phyloP scores from a whole-genome alignment of 2,797 vertebrate genomes.

The Esox masquinongy region DNA sequence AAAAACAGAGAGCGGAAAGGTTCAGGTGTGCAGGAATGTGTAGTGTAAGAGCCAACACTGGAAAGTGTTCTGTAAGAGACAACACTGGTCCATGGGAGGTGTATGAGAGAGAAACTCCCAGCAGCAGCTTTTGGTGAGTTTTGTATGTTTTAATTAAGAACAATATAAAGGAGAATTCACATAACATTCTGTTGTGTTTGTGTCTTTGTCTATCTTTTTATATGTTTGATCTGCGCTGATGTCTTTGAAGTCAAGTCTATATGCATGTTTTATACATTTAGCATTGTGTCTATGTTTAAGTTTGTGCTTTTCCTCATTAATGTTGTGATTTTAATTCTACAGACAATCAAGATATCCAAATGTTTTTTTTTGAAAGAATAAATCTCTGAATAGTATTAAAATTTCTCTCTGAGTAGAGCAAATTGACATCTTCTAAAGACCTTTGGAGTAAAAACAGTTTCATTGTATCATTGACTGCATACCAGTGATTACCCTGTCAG shows the following conservation, averaged over 20 bases:
- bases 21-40: not conserved
- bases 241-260: not conserved
- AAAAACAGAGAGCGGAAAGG: not conserved
- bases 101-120: constrained; percentile 62
- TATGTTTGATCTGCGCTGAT: not conserved
- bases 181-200: not conserved
- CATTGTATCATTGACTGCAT: not conserved
- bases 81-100: constrained; percentile 50
- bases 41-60: too few species aligned
- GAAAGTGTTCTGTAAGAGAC: too few species aligned
- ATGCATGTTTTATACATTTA: not conserved
- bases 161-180: not conserved
- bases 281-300: not conserved
- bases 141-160: not conserved
- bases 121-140: constrained; percentile 66
- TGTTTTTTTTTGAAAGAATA: not conserved
- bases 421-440: not conserved
- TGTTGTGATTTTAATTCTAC: not conserved
- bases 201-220: not conserved
- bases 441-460: not conserved
- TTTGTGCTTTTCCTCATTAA: not conserved
- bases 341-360: not conserved
- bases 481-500: not conserved
- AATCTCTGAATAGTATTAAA: not conserved
- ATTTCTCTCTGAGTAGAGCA: not conserved